Base-by-base conservation (phyloP, 2,113 vertebrate species). In the Australoheros scitulus region DNA sequence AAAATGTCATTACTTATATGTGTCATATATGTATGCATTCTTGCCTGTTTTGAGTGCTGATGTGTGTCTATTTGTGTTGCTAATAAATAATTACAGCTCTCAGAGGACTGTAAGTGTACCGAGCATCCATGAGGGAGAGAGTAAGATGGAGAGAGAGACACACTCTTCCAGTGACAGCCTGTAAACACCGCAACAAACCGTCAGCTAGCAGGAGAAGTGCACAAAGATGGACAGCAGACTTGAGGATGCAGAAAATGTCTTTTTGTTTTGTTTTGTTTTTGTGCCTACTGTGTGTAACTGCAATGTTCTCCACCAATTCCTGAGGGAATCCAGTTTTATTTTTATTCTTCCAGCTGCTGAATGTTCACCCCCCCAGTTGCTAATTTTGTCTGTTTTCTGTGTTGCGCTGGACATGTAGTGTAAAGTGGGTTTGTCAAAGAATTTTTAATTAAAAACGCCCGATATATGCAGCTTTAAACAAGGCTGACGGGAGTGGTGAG, bases 181-280 rank as follows among this genome's bases (percentile, higher is more conserved):
- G 78, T 70, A 77, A 90, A 82, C 86, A 76, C 63, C 15, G 72
- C 72, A 81, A 70, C 77, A 82, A 50, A 47, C 86, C 86, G 84
- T 85, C 85, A 85, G 77, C 47, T 41, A 75, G 65, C 22, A 18
- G 38, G 56, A 47, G 61, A 47, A 50, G 84, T 61, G 84, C 9
- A 52, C 57, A 65, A 55, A 13, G 77, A 58, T 10, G 82, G 70
- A 55, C 13, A 75, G 47, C 34, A 72, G 55, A 57, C 26, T 43
- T 75, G 24, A 22, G 5, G n/a, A 63, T 57, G 34, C 17, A 13
- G 29, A 76, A 22, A 55, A 77, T 22, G 4, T 18, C 26, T 76
- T 36, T 32, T 24, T 11, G 38, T 70, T 24, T 18, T 7, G 74
- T 5, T n/a, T 8, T 57, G 24, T 82, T 47, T n/a, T 47, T 3